Evolutionary conservation across 2,888 invertebrate genomes (phyloP).

Genomic region (Napeogenes sylphis): DNA sequence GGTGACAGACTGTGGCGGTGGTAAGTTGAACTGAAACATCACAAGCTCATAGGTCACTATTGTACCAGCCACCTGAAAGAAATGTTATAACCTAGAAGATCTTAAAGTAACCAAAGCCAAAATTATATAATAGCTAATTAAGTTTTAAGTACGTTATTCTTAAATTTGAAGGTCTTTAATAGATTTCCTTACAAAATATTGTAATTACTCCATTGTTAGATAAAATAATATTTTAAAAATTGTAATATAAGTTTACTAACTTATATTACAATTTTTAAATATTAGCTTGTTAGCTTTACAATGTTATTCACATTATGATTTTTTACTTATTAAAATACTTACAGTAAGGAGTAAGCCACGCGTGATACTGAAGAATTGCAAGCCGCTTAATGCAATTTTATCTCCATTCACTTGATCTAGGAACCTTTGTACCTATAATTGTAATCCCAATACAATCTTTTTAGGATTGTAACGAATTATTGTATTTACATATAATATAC

Average conservation of each 20-base stretch:
- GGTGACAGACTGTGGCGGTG: slow-evolving; percentile 19
- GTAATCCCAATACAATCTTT: background rate
- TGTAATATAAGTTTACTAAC: slow-evolving; percentile 8
- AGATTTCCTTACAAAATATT: no score
- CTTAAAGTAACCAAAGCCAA: background rate
- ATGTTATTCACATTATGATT: no score
- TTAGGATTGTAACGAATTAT: no score
- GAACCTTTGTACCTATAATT: slow-evolving; percentile 76
- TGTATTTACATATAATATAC: no score
- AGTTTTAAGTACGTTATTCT: no score
- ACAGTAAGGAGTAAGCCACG: slow-evolving; percentile 77
- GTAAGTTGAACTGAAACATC: slow-evolving; percentile 68
- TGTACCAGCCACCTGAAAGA: slow-evolving; percentile 64
- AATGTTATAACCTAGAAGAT: background rate
- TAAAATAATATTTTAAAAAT: slow-evolving; percentile 2
- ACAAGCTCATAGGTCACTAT: slow-evolving; percentile 75
- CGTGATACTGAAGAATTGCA: slow-evolving; percentile 76
- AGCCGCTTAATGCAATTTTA: slow-evolving; percentile 72
- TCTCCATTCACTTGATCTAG: slow-evolving; percentile 78
- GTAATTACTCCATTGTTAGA: background rate
- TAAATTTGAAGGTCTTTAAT: no score
- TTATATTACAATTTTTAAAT: background rate
- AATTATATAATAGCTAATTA: no score
- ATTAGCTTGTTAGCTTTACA: background rate
- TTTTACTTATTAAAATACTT: slow-evolving; percentile 37